A percentile compares a stretch with the other conserved stretches of the same genome.
phyloP scores from a whole-genome alignment of 2,888 invertebrate species.

The Thecocarcelia acutangulata region DNA sequence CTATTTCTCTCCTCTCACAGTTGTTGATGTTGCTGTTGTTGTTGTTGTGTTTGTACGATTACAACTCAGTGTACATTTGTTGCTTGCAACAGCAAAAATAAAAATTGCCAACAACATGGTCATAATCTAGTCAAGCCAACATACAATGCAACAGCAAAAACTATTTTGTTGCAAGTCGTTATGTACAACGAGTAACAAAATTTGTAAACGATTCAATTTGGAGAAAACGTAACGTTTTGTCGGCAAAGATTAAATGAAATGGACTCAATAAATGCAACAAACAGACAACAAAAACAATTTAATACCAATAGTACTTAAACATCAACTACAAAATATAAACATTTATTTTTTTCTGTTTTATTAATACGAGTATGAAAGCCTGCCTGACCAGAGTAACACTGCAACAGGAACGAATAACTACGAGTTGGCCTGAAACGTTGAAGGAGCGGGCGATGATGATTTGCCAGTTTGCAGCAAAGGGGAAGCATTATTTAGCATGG shows the following conservation, averaged over 20 bases:
- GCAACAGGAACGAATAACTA: conserved; percentile 42
- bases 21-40: conserved; percentile 10
- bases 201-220: conserved; percentile 79
- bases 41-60: no score
- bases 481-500: conserved; percentile 57
- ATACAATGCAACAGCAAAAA: conserved; percentile 49
- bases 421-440: conserved; percentile 1
- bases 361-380: neutral
- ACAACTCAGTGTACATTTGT: conserved; percentile 47
- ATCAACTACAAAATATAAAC: conserved; percentile 13
- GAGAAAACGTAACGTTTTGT: conserved; percentile 71
- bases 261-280: conserved; percentile 49
- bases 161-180: conserved; percentile 72
- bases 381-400: conserved; percentile 1
- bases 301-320: conserved; percentile 32
- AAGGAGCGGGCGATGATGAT: conserved; percentile 23
- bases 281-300: conserved; percentile 36
- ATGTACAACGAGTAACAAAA: conserved; percentile 79
- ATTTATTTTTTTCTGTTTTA: conserved; percentile 15
- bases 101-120: conserved; percentile 67
- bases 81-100: conserved; percentile 43
- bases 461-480: conserved; percentile 1
- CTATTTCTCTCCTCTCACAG: conserved; percentile 1
- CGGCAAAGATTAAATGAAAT: conserved; percentile 64
- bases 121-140: conserved; percentile 62